These are phyloP conservation scores for Epizoanthus scotinus DNA, from an alignment of 92 coral and sea anemone genomes.

Conservation along the genomic window DNA sequence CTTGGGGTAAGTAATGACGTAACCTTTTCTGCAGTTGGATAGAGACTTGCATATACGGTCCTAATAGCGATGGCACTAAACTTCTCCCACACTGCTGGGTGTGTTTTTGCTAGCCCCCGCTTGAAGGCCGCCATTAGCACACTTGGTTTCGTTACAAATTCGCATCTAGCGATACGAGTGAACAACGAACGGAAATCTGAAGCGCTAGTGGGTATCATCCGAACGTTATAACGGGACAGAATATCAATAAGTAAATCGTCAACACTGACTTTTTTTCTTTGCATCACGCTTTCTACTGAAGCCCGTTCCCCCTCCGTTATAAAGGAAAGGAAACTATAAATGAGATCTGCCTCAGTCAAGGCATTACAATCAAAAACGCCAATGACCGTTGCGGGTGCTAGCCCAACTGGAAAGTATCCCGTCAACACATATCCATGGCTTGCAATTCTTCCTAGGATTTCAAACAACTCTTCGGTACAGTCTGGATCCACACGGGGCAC, in stretches of 20 bases:
- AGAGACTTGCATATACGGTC: constrained; percentile 34
- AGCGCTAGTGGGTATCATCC: constrained; percentile 30
- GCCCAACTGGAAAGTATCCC: constrained; percentile 43
- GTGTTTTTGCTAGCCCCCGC: constrained; percentile 36
- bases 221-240: constrained; percentile 45
- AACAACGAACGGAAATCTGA: constrained; percentile 41
- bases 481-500: constrained; percentile 51
- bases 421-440: constrained; percentile 55
- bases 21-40: constrained; percentile 43
- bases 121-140: constrained; percentile 47
- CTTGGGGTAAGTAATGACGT: constrained; percentile 39
- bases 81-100: constrained; percentile 32
- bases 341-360: constrained; percentile 33
- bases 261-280: constrained; percentile 39
- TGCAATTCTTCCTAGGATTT: constrained; percentile 43
- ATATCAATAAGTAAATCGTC: constrained; percentile 42
- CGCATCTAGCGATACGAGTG: constrained; percentile 42
- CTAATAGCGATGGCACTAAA: constrained; percentile 40
- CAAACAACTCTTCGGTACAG: constrained; percentile 44
- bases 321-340: constrained; percentile 32
- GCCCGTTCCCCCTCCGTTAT: constrained; percentile 39
- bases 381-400: constrained; percentile 45
- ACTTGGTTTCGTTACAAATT: constrained; percentile 45
- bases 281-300: constrained; percentile 39
- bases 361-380: constrained; percentile 34